These are phyloP conservation scores for Microplitis mediator DNA, from an alignment of 1,140 invertebrate species.

Conservation along the genomic window DNA sequence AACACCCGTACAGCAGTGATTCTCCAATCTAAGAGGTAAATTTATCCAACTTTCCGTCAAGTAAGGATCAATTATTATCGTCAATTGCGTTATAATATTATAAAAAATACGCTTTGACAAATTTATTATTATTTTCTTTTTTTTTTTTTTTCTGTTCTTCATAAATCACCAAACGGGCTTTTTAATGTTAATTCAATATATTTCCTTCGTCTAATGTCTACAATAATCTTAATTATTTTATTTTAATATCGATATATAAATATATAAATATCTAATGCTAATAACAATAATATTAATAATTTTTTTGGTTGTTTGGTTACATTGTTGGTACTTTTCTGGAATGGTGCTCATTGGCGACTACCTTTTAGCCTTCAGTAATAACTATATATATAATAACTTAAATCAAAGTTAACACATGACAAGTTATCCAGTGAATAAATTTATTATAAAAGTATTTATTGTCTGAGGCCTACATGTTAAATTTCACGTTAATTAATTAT, in stretches of 20 bases:
- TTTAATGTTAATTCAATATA: no score
- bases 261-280: slow-evolving; percentile 1
- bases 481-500: background rate
- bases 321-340: slow-evolving; percentile 44
- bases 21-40: slow-evolving; percentile 37
- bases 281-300: slow-evolving; percentile 38
- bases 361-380: slow-evolving; percentile 13
- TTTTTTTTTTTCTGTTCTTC: background rate
- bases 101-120: no score
- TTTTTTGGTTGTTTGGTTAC: slow-evolving; percentile 41
- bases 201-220: no score
- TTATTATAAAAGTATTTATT: background rate
- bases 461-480: background rate
- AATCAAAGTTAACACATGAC: background rate
- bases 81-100: background rate
- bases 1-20: slow-evolving; percentile 60
- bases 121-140: background rate
- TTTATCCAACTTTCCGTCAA: slow-evolving; percentile 51
- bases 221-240: no score
- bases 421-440: background rate
- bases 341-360: slow-evolving; percentile 34
- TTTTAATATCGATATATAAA: background rate
- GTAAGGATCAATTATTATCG: slow-evolving; percentile 15
- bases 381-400: background rate
- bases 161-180: no score